phyloP scores from a whole-genome alignment of 1,140 invertebrate species.

The Ceratosolen fusciceps region DNA sequence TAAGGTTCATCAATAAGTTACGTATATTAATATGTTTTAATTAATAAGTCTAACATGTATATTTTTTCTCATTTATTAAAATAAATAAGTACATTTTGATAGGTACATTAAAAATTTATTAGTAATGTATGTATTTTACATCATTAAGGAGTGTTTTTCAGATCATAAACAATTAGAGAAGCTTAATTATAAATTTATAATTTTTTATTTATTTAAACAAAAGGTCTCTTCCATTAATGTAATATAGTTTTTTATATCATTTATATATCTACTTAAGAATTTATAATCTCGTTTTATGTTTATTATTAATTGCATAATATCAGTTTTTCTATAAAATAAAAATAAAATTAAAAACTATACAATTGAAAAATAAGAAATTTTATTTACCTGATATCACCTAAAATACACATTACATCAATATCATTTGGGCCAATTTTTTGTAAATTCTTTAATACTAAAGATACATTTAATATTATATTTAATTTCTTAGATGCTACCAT shows the following conservation, averaged over 20 bases:
- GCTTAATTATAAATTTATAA: constrained; percentile 15
- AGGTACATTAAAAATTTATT: constrained; percentile 40
- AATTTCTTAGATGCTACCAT: constrained; percentile 50
- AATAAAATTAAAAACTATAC: background rate
- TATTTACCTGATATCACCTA: constrained; percentile 57
- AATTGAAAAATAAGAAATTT: constrained; percentile 4
- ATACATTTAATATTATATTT: constrained; percentile 56
- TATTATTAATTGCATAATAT: constrained; percentile 56
- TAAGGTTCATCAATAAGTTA: no score
- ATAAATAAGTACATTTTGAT: constrained; percentile 1
- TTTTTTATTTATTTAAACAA: constrained; percentile 12
- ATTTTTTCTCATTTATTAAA: constrained; percentile 12
- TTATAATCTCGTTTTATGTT: constrained; percentile 58
- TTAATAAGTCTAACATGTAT: background rate
- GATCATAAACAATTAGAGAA: constrained; percentile 7
- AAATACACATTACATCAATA: constrained; percentile 51
- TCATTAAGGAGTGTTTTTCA: constrained; percentile 4
- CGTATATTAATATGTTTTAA: background rate
- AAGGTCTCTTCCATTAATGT: constrained; percentile 55
- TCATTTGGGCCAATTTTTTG: constrained; percentile 54
- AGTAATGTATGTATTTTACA: constrained; percentile 25
- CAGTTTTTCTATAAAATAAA: constrained; percentile 53
- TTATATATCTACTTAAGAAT: constrained; percentile 58
- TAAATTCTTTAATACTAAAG: constrained; percentile 56
- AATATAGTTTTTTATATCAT: constrained; percentile 58